phyloP scores from a whole-genome alignment of 2,888 invertebrate species.

The Machimus atricapillus region DNA sequence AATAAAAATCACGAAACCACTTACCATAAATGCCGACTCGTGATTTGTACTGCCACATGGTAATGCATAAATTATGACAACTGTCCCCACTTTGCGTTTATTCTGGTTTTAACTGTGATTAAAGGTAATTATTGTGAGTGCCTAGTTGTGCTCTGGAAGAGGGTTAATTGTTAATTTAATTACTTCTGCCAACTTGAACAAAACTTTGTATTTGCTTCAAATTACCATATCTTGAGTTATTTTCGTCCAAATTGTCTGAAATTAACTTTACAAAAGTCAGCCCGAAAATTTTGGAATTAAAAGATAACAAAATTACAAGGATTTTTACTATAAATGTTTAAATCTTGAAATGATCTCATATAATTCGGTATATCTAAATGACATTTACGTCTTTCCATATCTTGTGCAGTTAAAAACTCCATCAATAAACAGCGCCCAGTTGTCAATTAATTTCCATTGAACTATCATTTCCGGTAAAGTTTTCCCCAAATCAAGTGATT shows the following conservation, averaged over 20 bases:
- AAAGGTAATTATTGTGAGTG: background rate
- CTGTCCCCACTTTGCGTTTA: background rate
- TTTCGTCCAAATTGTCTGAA: background rate
- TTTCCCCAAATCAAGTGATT: constrained; percentile 10
- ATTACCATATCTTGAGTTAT: background rate
- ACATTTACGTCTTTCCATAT: background rate
- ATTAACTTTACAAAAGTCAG: background rate
- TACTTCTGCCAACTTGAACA: background rate
- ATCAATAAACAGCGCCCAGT: background rate
- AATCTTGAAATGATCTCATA: background rate
- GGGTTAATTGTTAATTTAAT: background rate
- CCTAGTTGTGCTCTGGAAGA: background rate
- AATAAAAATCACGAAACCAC: background rate
- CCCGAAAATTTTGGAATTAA: background rate
- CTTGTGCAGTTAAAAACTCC: background rate
- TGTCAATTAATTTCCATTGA: constrained; percentile 18
- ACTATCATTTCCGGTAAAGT: constrained; percentile 20
- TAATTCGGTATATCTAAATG: background rate
- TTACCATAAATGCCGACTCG: background rate
- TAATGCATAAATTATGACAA: background rate
- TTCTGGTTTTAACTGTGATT: background rate
- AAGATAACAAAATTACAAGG: background rate
- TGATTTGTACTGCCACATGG: background rate
- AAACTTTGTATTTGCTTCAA: background rate
- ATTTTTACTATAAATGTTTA: background rate